A percentile compares a stretch with the other conserved stretches of the same genome.
These are phyloP conservation scores for Drosophila arizonae DNA, from an alignment of 1,140 invertebrate species.

Conservation along the genomic window DNA sequence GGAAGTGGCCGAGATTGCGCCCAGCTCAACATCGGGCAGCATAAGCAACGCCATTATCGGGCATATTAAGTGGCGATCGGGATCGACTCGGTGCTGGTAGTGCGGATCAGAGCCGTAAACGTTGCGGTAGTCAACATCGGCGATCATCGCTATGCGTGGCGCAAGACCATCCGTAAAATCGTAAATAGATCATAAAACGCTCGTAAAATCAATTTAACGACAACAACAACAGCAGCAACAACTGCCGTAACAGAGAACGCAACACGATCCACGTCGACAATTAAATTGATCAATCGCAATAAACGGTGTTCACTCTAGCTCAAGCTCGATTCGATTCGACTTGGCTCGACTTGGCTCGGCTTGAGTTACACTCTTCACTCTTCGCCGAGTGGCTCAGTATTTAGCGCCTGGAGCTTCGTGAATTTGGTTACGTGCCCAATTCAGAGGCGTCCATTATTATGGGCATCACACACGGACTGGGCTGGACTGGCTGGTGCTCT, in stretches of 20 bases:
- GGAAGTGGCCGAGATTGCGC: slow-evolving; percentile 19
- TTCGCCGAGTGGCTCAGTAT: slow-evolving; percentile 5
- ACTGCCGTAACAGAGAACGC: slow-evolving; percentile 30
- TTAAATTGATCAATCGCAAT: slow-evolving; percentile 57
- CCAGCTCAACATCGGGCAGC: slow-evolving; percentile 14
- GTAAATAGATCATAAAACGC: slow-evolving; percentile 81
- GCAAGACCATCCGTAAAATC: slow-evolving; percentile 73
- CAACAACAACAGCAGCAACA: slow-evolving; percentile 36
- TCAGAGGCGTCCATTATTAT: slow-evolving; percentile 26
- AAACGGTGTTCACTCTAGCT: background rate
- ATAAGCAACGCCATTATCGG: slow-evolving; percentile 59
- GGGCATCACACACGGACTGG: slow-evolving; percentile 21
- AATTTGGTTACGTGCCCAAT: slow-evolving; percentile 30
- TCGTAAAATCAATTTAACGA: slow-evolving; percentile 77
- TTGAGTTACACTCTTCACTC: slow-evolving; percentile 3
- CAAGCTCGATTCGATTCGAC: background rate
- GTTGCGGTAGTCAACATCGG: slow-evolving; percentile 36
- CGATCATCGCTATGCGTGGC: slow-evolving; percentile 69
- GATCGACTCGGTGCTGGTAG: slow-evolving; percentile 35
- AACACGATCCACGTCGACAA: slow-evolving; percentile 34
- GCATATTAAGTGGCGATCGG: slow-evolving; percentile 52
- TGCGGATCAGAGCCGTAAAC: slow-evolving; percentile 8
- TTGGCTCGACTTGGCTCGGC: background rate
- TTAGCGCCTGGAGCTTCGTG: slow-evolving; percentile 36
- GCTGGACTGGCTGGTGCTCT: slow-evolving; percentile 11